Evolutionary conservation across 1,140 invertebrate genomes (phyloP).

Genomic region (Sycophila sp.): DNA sequence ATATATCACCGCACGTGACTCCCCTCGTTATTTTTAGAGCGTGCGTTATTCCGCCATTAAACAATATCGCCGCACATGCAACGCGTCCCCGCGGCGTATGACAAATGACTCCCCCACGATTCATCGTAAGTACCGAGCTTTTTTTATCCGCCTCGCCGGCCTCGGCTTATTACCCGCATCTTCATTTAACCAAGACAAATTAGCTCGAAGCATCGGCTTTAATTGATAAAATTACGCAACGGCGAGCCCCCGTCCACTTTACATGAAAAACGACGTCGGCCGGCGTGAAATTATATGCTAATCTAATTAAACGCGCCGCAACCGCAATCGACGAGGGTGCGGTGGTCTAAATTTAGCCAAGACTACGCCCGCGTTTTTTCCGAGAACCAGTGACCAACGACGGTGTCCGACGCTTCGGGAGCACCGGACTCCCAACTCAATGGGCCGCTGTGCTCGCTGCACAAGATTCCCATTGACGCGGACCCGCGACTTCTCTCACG

Average conservation of each 20-base stretch:
- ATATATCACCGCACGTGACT: no score
- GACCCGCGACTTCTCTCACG: not conserved
- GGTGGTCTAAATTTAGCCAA: conserved; percentile 11
- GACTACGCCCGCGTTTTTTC: no score
- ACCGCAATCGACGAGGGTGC: not conserved
- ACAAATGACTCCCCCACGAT: no score
- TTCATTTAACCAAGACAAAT: not conserved
- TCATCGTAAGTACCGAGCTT: not conserved
- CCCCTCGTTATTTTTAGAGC: no score
- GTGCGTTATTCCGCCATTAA: no score
- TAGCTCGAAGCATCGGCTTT: not conserved
- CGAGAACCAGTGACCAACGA: no score
- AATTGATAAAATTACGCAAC: not conserved
- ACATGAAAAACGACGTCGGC: conserved; percentile 7
- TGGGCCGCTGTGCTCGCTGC: not conserved
- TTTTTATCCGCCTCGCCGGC: no score
- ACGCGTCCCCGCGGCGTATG: no score
- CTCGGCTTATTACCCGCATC: not conserved
- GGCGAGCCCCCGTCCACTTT: not conserved
- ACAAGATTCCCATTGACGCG: conserved; percentile 5
- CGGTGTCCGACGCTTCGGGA: not conserved
- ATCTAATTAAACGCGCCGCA: conserved; percentile 7
- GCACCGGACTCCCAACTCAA: not conserved
- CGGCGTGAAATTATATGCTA: not conserved
- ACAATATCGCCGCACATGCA: no score